phyloP scores from a whole-genome alignment of 2,888 invertebrate species.

The Carcina quercana region DNA sequence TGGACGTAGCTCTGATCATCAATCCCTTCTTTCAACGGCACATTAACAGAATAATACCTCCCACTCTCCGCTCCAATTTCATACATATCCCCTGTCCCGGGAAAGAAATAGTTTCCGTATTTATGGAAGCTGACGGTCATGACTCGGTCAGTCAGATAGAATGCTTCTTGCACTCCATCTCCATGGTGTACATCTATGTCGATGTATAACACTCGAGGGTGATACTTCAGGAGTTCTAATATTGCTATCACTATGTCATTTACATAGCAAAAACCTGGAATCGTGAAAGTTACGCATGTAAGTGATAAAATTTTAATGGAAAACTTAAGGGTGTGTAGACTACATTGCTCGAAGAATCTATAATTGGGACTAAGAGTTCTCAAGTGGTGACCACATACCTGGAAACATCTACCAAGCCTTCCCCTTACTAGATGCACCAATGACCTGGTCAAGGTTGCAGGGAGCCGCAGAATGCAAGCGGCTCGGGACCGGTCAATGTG shows the following conservation, averaged over 20 bases:
- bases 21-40: constrained; percentile 97
- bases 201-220: constrained; percentile 96
- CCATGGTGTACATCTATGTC: constrained; percentile 99
- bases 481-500: too few relatives aligned
- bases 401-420: too few relatives aligned
- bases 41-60: constrained; percentile 97
- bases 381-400: too few relatives aligned
- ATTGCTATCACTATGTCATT: constrained; percentile 99
- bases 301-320: background rate
- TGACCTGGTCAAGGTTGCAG: too few relatives aligned
- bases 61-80: constrained; percentile 98
- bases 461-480: too few relatives aligned
- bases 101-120: constrained; percentile 98
- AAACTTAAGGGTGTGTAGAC: too few relatives aligned
- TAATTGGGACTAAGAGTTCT: too few relatives aligned
- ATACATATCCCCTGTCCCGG: constrained; percentile 99
- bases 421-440: too few relatives aligned
- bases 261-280: constrained; percentile 95
- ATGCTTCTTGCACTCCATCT: constrained; percentile 98
- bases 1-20: constrained; percentile 94
- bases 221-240: constrained; percentile 93
- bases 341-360: too few relatives aligned
- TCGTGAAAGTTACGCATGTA: too few relatives aligned
- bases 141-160: constrained; percentile 96
- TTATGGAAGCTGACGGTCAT: constrained; percentile 99